Conservation (phyloP, 2,113 vertebrate species). For the Neolamprologus caudopunctatus region DNA sequence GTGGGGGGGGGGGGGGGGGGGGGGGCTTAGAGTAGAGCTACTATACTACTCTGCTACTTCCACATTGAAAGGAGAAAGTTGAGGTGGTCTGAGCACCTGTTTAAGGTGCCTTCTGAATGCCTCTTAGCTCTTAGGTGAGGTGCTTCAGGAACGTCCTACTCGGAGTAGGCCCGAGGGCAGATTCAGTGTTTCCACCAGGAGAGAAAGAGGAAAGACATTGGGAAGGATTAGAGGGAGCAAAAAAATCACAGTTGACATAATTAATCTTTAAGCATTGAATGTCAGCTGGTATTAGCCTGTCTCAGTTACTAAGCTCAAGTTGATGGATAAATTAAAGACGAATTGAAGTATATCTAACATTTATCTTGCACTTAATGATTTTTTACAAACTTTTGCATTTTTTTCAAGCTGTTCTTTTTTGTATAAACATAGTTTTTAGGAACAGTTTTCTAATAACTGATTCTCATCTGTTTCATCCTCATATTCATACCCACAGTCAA, state of each 20-base stretch:
- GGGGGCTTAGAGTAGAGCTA: neutral
- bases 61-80: neutral
- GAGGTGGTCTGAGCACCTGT: neutral
- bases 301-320: neutral
- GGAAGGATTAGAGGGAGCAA: neutral
- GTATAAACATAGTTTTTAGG: neutral
- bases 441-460: neutral
- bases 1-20: too few species aligned
- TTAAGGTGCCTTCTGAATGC: neutral
- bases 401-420: neutral
- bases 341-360: neutral
- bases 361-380: neutral
- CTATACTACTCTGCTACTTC: neutral
- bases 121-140: neutral
- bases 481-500: neutral
- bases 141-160: neutral
- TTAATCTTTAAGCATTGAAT: neutral
- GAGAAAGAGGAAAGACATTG: neutral
- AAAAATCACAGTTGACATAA: neutral
- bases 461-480: neutral
- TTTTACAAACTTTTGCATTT: neutral
- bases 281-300: neutral
- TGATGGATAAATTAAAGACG: neutral
- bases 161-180: neutral
- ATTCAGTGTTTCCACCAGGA: neutral